A percentile compares a stretch with the other conserved stretches of the same genome.
Evolutionary conservation across 2,797 vertebrate species (phyloP).

Genomic region (Jordanella pulchra): DNA sequence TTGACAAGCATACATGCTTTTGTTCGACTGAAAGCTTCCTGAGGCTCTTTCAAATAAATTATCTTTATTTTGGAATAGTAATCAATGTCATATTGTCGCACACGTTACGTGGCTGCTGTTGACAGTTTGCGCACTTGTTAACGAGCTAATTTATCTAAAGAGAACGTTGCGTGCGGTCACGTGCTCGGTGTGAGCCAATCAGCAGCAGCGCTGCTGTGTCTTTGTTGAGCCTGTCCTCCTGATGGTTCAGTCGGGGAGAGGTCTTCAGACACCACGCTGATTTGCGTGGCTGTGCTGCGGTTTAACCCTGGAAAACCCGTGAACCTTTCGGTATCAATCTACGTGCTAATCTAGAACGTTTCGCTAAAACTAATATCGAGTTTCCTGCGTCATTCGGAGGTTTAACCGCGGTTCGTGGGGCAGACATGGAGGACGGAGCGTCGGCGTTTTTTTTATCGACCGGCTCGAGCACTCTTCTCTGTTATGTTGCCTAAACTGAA

Average conservation of each 20-base stretch:
- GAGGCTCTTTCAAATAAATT: background rate
- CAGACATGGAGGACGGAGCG: slow-evolving; percentile 10
- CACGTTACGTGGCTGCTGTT: background rate
- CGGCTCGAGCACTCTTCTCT: background rate
- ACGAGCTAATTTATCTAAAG: background rate
- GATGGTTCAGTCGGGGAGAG: slow-evolving; percentile 9
- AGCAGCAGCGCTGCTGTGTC: slow-evolving; percentile 41
- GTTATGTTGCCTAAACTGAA: rapidly evolving
- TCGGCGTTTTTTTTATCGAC: background rate
- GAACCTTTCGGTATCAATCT: rapidly evolving
- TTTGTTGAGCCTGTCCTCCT: slow-evolving; percentile 70
- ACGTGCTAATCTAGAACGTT: rapidly evolving
- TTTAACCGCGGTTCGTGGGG: background rate
- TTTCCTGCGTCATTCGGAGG: background rate
- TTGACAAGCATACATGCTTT: too few species aligned
- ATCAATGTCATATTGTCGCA: too few species aligned
- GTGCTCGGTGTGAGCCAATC: slow-evolving; percentile 55
- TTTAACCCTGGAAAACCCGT: too few species aligned
- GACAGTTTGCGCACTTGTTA: background rate
- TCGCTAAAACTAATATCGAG: rapidly evolving
- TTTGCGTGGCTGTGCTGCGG: background rate
- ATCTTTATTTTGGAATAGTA: too few species aligned
- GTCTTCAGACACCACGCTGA: background rate
- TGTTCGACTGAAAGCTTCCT: background rate
- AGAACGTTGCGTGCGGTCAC: slow-evolving; percentile 43